Evolutionary conservation across 2,797 vertebrate species (phyloP).

Genomic region (Xerus rutilus): DNA sequence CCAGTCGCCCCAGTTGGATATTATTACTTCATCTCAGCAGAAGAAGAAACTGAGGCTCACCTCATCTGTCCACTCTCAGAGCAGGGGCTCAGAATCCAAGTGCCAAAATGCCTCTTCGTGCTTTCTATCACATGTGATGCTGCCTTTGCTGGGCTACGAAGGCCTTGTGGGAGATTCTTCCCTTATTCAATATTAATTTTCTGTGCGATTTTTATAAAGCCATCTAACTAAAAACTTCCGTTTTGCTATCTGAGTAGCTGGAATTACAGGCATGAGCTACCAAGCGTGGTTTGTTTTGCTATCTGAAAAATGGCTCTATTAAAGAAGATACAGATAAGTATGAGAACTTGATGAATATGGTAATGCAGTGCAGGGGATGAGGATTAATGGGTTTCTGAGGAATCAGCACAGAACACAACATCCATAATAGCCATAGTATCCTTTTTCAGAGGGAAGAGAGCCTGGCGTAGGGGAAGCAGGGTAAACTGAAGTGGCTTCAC

Average conservation of each 20-base stretch:
- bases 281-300: neutral
- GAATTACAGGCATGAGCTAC: no score
- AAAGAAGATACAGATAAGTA: neutral
- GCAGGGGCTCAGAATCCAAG: neutral
- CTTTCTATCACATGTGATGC: neutral
- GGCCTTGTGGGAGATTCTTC: neutral
- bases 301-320: conserved; percentile 21
- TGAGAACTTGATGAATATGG: neutral
- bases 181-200: neutral
- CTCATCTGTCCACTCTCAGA: neutral
- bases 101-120: neutral
- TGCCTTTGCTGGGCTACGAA: neutral
- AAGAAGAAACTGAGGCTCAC: neutral
- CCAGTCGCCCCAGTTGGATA: neutral
- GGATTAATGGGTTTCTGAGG: neutral
- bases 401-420: neutral
- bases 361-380: neutral
- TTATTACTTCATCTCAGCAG: neutral
- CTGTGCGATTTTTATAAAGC: neutral
- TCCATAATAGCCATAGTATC: neutral
- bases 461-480: neutral
- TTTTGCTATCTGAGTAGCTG: neutral
- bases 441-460: conserved; percentile 11
- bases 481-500: neutral
- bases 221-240: conserved; percentile 19